These are phyloP conservation scores for Mus spretus DNA, from an alignment of 2,797 vertebrate species.

Conservation along the genomic window DNA sequence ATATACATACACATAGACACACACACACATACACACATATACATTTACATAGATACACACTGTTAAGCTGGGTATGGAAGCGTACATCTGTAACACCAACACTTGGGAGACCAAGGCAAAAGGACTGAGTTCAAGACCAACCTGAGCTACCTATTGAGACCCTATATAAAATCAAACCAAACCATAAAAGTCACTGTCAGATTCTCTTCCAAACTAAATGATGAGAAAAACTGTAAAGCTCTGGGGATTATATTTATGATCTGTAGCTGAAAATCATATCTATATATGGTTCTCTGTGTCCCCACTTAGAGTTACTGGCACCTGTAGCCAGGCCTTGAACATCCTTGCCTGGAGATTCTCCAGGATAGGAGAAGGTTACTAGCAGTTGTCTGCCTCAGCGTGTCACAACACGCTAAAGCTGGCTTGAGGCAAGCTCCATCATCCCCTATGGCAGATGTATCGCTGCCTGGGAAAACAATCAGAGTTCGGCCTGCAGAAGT, in stretches of 20 bases:
- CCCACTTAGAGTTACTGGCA: background rate
- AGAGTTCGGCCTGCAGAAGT: background rate
- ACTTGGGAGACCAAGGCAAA: background rate
- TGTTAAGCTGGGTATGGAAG: background rate
- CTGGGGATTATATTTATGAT: background rate
- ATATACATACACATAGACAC: too few species aligned
- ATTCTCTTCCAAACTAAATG: background rate
- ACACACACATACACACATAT: too few species aligned
- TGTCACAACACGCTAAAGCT: fast-evolving
- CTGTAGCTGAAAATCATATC: too few species aligned
- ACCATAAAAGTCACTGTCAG: background rate
- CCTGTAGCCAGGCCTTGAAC: background rate
- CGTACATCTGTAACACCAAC: background rate
- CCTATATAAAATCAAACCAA: background rate
- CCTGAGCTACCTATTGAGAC: background rate
- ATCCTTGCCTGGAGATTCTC: background rate
- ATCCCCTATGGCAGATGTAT: too few species aligned
- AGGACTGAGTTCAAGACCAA: background rate
- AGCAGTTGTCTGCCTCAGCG: fast-evolving
- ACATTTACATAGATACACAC: background rate
- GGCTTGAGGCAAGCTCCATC: background rate
- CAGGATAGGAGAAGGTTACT: background rate
- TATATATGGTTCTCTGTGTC: fast-evolving
- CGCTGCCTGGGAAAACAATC: background rate
- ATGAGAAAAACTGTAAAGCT: background rate